Evolutionary conservation across 2,888 invertebrate genomes (phyloP).

Genomic region (Octodonta nipae): DNA sequence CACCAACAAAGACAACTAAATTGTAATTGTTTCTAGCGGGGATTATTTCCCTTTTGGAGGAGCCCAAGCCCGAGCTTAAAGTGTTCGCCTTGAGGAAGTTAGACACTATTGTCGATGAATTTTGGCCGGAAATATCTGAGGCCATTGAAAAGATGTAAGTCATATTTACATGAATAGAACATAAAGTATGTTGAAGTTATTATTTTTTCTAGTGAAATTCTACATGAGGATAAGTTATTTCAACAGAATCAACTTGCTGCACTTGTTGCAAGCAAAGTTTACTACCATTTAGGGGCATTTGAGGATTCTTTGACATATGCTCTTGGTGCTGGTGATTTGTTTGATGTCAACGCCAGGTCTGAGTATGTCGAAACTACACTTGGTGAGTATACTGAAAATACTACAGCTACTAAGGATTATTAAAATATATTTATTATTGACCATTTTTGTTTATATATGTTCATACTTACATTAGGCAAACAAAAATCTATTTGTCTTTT

Average conservation of each 20-base stretch:
- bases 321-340: slow-evolving; percentile 84
- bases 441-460: too few relatives aligned
- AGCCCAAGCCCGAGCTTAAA: slow-evolving; percentile 84
- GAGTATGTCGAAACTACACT: slow-evolving; percentile 96
- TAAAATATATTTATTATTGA: too few relatives aligned
- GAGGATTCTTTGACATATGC: slow-evolving; percentile 96
- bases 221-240: slow-evolving; percentile 85
- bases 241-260: slow-evolving; percentile 86
- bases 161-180: too few relatives aligned
- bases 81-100: slow-evolving; percentile 86
- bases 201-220: slow-evolving; percentile 59
- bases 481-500: too few relatives aligned
- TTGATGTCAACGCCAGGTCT: slow-evolving; percentile 84
- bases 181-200: too few relatives aligned
- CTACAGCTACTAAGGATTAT: too few relatives aligned
- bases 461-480: too few relatives aligned
- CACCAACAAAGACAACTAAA: too few relatives aligned
- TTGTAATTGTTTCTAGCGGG: slow-evolving; percentile 52
- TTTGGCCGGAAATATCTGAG: slow-evolving; percentile 98
- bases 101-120: slow-evolving; percentile 88
- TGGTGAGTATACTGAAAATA: too few relatives aligned
- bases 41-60: slow-evolving; percentile 89
- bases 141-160: slow-evolving; percentile 86
- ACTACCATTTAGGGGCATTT: slow-evolving; percentile 93
- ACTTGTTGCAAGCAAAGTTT: slow-evolving; percentile 94